Evolutionary conservation across 1,140 invertebrate species (phyloP).

Genomic region (Micrasema longulum): DNA sequence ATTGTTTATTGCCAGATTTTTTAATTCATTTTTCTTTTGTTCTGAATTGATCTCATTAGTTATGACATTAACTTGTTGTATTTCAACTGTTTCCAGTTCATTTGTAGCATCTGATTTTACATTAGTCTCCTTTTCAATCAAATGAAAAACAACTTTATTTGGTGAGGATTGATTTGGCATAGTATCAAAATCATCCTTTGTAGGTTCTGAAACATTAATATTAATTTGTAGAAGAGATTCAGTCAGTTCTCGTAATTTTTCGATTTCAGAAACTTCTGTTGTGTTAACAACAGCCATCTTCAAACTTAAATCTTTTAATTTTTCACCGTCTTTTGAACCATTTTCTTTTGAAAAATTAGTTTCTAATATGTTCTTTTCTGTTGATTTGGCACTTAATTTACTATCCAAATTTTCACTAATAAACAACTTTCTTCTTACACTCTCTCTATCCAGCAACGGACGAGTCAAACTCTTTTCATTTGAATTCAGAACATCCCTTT

Average conservation of each 20-base stretch:
- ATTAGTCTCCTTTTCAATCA: too few species aligned
- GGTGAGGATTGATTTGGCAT: neutral
- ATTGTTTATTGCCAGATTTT: too few species aligned
- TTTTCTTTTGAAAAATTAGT: neutral
- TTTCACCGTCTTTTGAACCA: neutral
- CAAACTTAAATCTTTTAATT: neutral
- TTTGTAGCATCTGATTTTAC: neutral
- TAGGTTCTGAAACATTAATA: too few species aligned
- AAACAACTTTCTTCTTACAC: slow-evolving; percentile 21
- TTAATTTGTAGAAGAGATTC: too few species aligned
- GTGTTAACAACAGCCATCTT: too few species aligned
- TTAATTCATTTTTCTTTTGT: too few species aligned
- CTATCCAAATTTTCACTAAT: neutral
- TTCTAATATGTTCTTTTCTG: neutral
- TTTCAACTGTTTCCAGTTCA: neutral
- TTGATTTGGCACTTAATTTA: too few species aligned
- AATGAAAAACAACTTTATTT: neutral
- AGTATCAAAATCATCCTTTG: neutral
- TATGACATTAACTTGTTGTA: neutral
- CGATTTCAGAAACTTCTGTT: too few species aligned
- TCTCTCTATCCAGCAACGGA: slow-evolving; percentile 17
- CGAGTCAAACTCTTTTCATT: neutral
- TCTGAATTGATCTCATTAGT: too few species aligned
- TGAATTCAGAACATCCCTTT: neutral
- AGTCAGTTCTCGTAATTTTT: too few species aligned